Evolutionary conservation across 2,888 invertebrate genomes (phyloP).

Genomic region (Antheraea yamamai): DNA sequence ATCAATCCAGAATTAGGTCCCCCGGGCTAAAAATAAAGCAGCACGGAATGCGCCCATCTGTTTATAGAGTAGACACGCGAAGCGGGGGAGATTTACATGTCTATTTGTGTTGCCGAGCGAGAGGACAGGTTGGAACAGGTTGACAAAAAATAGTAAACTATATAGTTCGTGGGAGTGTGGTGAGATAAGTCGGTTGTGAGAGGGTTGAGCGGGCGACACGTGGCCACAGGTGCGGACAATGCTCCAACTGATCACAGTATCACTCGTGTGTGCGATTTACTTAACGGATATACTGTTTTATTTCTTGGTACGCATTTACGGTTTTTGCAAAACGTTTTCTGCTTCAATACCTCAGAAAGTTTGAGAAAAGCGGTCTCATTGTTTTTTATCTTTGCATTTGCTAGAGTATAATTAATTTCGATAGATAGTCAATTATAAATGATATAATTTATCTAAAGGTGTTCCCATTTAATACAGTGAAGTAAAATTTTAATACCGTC

Average conservation of each 20-base stretch:
- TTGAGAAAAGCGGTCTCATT: background rate
- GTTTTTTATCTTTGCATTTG: background rate
- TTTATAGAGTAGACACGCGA: constrained; percentile 64
- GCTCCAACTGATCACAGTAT: background rate
- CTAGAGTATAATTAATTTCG: background rate
- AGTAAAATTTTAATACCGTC: background rate
- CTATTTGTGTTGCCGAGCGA: constrained; percentile 47
- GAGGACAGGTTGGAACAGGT: constrained; percentile 63
- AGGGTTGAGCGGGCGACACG: background rate
- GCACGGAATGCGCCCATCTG: constrained; percentile 72
- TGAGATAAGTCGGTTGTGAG: background rate
- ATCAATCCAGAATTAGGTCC: constrained; percentile 68
- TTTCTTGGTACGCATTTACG: background rate
- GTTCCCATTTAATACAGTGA: background rate
- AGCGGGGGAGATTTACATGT: constrained; percentile 65
- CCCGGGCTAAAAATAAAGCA: constrained; percentile 55
- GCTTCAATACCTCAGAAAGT: background rate
- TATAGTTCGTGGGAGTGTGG: constrained; percentile 9
- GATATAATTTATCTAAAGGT: background rate
- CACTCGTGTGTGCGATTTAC: background rate
- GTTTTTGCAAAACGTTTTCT: background rate
- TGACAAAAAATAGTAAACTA: constrained; percentile 36
- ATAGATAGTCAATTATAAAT: background rate
- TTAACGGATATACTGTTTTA: background rate
- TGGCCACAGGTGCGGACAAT: background rate